Base-by-base conservation (phyloP, 2,888 invertebrate genomes). In the Polia nebulosa region DNA sequence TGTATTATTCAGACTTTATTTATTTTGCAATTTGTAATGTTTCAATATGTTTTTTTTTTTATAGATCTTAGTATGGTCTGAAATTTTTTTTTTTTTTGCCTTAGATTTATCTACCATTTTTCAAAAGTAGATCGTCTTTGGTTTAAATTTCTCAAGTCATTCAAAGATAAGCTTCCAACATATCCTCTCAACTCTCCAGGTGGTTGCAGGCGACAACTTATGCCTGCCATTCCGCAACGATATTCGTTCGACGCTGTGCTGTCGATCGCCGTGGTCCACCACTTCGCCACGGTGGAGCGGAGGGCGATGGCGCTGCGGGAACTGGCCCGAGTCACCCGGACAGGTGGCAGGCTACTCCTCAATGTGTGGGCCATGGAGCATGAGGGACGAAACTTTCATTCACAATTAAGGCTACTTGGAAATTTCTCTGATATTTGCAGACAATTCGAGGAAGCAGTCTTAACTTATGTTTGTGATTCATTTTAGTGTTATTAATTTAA, bases 291-390 rank as follows among this genome's bases (percentile, higher is more conserved):
- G 36, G 97, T 98, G 66, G 99, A 99, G 92, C 96, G 99, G 44
- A 96, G 99, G 17, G 97, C 98, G 44, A 97, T 97, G 85, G 99
- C 99, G 4, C 94, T 99, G 45, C 96, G 97, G 62, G 99, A 99
- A 89, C 96, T 99, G 83, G 98, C 98, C 7, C 95, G 99, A 61
- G 97, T 99, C 72, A 96, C 99, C 72, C 96, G 98, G 82, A 98
- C 99, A 76, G 99, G 99, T 3, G 99, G 99, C 1, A 96, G 98
- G 63, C 97, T 99, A 69, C 97, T 99, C 82, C 98, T 99, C 81
- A 98, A 98, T 4, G 99, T 99, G 3, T 99, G 99, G 99, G 99
- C 99, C 13, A 97, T 98, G 97, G 99, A 99, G 90, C 99, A 99
- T 89, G 97, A 98, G 73, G 98, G 99, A 87, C 94, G 98, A 82